Evolutionary conservation across 2,888 invertebrate genomes (phyloP).

Genomic region (Physocephala rufipes): DNA sequence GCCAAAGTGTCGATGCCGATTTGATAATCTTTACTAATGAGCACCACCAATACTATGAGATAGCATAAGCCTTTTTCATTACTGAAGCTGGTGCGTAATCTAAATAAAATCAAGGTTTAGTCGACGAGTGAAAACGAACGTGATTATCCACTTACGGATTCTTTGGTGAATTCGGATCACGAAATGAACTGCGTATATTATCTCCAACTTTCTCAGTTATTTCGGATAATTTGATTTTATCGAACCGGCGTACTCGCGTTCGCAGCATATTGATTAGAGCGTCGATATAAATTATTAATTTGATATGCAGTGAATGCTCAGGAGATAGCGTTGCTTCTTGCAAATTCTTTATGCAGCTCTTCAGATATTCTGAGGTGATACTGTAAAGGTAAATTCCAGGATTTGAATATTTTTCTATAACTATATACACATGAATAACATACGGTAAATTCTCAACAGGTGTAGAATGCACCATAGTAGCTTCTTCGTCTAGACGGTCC

Average conservation of each 20-base stretch:
- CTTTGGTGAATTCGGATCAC: conserved; percentile 50
- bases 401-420: neutral
- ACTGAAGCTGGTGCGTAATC: conserved; percentile 53
- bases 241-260: conserved; percentile 50
- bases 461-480: conserved; percentile 52
- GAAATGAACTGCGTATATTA: conserved; percentile 59
- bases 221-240: conserved; percentile 52
- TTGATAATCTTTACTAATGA: conserved; percentile 55
- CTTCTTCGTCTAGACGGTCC: conserved; percentile 59
- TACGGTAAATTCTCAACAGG: conserved; percentile 57
- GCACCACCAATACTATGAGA: conserved; percentile 57
- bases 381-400: conserved; percentile 47
- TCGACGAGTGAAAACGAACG: neutral
- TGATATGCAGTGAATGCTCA: conserved; percentile 52
- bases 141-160: conserved; percentile 42
- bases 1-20: conserved; percentile 52
- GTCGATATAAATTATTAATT: conserved; percentile 62
- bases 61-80: conserved; percentile 61
- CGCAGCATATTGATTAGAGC: conserved; percentile 55
- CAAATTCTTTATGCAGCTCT: conserved; percentile 48
- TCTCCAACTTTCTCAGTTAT: conserved; percentile 63
- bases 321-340: conserved; percentile 45
- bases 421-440: conserved; percentile 42
- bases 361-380: conserved; percentile 56
- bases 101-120: conserved; percentile 30